Evolutionary conservation across 2,797 vertebrate species (phyloP).

Genomic region (Amblyraja radiata): DNA sequence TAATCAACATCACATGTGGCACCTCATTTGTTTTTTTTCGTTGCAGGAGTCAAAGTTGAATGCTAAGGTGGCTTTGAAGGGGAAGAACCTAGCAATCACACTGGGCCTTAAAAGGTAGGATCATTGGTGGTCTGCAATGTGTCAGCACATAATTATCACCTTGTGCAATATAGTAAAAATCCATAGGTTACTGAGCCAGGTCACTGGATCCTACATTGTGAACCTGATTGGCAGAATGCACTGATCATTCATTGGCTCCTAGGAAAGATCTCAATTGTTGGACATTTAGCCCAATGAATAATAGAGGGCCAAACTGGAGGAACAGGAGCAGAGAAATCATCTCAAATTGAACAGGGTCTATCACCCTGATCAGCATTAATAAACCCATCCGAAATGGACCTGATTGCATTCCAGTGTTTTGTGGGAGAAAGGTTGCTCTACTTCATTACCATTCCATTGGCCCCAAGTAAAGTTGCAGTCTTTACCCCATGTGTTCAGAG

Average conservation of each 20-base stretch:
- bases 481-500: not conserved
- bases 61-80: slow-evolving; percentile 76
- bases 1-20: not conserved
- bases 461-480: not conserved
- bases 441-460: not conserved
- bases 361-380: not conserved
- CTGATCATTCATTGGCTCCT: not conserved
- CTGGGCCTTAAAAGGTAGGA: slow-evolving; percentile 78
- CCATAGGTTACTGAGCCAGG: not conserved
- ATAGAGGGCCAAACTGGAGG: not conserved
- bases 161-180: not conserved
- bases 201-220: not conserved
- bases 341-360: not conserved
- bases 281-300: not conserved
- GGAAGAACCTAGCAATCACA: slow-evolving; percentile 69
- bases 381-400: not conserved
- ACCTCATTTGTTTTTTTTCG: not conserved
- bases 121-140: not conserved
- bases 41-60: slow-evolving; percentile 65
- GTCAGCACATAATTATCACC: not conserved
- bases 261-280: too few relatives aligned
- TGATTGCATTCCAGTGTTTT: not conserved
- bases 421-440: not conserved
- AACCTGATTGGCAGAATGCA: not conserved
- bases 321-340: not conserved